These are phyloP conservation scores for Ochotona curzoniae DNA, from an alignment of 2,113 vertebrate species.

Conservation along the genomic window DNA sequence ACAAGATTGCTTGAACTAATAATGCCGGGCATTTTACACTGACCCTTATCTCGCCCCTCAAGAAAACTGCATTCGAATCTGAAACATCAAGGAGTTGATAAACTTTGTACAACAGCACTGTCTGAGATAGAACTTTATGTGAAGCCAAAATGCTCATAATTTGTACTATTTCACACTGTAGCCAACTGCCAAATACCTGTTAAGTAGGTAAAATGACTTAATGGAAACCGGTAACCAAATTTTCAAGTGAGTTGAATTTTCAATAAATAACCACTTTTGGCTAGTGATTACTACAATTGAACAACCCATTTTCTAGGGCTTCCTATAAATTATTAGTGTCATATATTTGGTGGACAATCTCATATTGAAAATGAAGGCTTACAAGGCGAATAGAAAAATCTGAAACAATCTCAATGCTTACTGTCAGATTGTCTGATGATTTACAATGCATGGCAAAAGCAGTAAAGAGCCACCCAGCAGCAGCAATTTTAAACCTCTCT, in stretches of 20 bases:
- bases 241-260: constrained; percentile 32
- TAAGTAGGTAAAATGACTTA: constrained; percentile 17
- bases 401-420: constrained; percentile 46
- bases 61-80: constrained; percentile 25
- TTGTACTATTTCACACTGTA: not conserved
- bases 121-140: not conserved
- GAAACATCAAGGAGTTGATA: not conserved
- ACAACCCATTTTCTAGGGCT: not conserved
- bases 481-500: not conserved
- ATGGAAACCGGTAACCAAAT: not conserved
- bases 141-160: not conserved
- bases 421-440: not conserved
- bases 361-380: not conserved
- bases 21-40: not conserved
- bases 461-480: not conserved
- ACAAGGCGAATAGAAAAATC: not conserved
- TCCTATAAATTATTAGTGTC: not conserved
- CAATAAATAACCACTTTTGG: not conserved
- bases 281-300: not conserved
- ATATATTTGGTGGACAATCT: not conserved
- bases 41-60: not conserved
- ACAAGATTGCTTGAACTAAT: not conserved
- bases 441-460: constrained; percentile 26
- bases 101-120: not conserved
- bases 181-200: not conserved